Conservation (phyloP, 1,140 invertebrate species). For the Delia radicum region DNA sequence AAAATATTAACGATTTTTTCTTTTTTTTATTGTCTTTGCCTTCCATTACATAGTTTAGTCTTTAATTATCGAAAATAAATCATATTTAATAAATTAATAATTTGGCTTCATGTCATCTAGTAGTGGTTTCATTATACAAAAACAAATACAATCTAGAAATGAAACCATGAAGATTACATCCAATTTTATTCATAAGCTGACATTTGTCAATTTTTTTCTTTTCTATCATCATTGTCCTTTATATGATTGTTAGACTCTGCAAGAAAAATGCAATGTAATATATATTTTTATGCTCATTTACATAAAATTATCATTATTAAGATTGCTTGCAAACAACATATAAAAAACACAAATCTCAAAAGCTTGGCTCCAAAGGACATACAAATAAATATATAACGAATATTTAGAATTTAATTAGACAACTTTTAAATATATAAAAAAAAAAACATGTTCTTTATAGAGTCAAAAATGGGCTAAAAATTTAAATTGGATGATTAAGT, state of each 20-base stretch:
- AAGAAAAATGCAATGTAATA: slow-evolving; percentile 41
- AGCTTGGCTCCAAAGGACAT: no score
- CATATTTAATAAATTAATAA: background rate
- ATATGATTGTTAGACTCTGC: background rate
- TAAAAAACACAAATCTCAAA: background rate
- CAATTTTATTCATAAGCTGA: slow-evolving; percentile 55
- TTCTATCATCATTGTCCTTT: background rate
- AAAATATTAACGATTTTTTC: no score
- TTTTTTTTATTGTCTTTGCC: no score
- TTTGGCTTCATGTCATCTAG: background rate
- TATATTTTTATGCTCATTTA: slow-evolving; percentile 55
- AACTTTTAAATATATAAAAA: no score
- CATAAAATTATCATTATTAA: slow-evolving; percentile 54
- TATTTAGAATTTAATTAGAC: no score
- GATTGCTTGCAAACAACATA: background rate
- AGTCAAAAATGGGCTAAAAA: no score
- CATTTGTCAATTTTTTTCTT: slow-evolving; percentile 47
- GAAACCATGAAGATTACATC: slow-evolving; percentile 11
- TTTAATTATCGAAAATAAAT: no score
- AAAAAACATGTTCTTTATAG: no score
- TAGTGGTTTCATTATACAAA: no score
- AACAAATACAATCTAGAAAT: background rate
- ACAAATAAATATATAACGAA: no score
- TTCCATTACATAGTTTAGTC: no score
- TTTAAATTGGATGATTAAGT: no score